A percentile compares a stretch with the other conserved stretches of the same genome.
These are phyloP conservation scores for Ictalurus punctatus DNA, from an alignment of 2,113 vertebrate species.

Conservation along the genomic window DNA sequence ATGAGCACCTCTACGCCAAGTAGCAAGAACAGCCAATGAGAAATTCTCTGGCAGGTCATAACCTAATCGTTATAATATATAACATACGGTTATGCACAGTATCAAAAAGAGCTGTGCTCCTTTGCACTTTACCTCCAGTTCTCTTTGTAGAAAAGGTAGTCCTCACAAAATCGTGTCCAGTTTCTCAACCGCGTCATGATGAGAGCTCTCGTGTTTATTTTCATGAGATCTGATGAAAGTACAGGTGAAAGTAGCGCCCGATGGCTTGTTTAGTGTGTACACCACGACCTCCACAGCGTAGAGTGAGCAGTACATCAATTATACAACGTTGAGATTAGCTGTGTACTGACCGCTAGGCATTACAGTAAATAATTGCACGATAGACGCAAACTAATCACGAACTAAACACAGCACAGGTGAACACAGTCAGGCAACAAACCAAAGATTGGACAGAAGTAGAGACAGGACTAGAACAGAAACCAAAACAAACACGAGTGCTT, in stretches of 20 bases:
- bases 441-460: neutral
- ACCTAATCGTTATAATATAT: too few relatives aligned
- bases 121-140: neutral
- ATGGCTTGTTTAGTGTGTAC: neutral
- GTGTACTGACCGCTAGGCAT: neutral
- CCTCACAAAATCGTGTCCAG: neutral
- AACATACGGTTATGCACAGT: too few relatives aligned
- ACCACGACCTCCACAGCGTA: neutral
- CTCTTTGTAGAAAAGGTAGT: neutral
- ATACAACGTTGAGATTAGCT: neutral
- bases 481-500: neutral
- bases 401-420: neutral
- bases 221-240: neutral
- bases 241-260: neutral
- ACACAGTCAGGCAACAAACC: neutral
- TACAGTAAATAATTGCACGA: neutral
- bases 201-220: neutral
- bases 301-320: neutral
- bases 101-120: too few relatives aligned
- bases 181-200: neutral
- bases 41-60: neutral
- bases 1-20: neutral
- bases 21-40: neutral
- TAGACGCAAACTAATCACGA: neutral
- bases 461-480: neutral